phyloP scores from a whole-genome alignment of 2,113 vertebrate species.

The Apodemus sylvaticus region DNA sequence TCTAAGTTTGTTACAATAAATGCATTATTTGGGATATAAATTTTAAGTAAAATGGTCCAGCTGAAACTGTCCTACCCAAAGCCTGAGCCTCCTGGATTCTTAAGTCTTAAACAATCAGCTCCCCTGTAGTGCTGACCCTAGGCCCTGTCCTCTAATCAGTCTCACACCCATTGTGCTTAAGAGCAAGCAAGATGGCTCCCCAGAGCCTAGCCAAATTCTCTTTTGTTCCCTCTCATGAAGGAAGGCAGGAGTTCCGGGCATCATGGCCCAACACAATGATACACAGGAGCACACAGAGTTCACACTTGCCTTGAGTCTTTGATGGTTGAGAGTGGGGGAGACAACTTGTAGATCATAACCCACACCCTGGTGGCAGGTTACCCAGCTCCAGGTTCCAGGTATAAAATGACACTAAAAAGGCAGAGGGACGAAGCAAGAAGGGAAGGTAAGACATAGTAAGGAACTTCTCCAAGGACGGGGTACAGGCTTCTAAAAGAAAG shows the following conservation, averaged over 20 bases:
- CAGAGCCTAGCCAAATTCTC: neutral
- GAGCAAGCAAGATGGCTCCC: neutral
- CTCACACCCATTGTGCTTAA: neutral
- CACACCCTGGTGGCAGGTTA: rapidly evolving
- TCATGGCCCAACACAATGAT: neutral
- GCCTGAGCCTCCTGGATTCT: neutral
- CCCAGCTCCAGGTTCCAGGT: neutral
- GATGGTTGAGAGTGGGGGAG: neutral
- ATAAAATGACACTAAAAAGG: neutral
- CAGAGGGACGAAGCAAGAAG: neutral
- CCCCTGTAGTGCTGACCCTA: neutral
- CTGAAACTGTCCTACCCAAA: neutral
- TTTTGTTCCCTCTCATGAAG: neutral
- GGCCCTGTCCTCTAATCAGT: neutral
- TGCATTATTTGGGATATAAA: neutral
- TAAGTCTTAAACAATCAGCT: neutral
- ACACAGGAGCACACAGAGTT: neutral
- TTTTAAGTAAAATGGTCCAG: neutral
- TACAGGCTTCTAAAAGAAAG: neutral
- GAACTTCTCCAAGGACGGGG: neutral
- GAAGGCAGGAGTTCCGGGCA: neutral
- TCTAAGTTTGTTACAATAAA: neutral
- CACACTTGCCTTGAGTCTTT: neutral
- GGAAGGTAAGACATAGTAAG: neutral
- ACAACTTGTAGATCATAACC: neutral